Evolutionary conservation across 53 echinoderm and acorn worm genomes (phyloP), one percentile per base, ranked within the genome.

Genomic region (Zoroaster sp.): DNA sequence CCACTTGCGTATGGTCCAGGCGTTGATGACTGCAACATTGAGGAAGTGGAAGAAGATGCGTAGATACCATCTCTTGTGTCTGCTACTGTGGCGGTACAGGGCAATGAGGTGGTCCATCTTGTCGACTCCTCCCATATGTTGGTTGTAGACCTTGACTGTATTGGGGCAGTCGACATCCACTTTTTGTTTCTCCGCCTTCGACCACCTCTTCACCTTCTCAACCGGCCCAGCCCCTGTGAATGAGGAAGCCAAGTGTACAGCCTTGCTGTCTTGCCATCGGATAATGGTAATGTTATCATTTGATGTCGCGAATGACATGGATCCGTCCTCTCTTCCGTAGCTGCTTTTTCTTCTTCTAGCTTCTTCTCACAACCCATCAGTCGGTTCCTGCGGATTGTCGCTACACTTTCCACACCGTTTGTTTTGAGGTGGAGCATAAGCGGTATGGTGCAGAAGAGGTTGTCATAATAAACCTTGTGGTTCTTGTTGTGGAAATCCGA

Each of bases 381-480:
- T 5, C 88, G 41, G 44, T 75, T 88, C 38, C 38, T 55, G 8
- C 77, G 54, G 17, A 88, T 43, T 3, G 88, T 77, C 3, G 38
- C 73, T 5, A 59, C 39, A 40, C 77, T 76, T 25, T 38, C 51
- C 23, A 76, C 36, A 3, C 77, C 88, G 4, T 35, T 77, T 20
- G 21, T 40, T 38, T 76, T 36, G 18, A 77, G 77, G 5, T 88
- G 66, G 18, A 41, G 28, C 38, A 90, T 47, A 23, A 90, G 90
- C 20, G 82, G 36, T 21, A 81, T 51, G 9, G 82, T 70, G 35
- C 70, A 38, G 68, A 74, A 90, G 54, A 86, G 86, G 65, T 90
- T 90, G 30, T 90, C 85, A n/a, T n/a, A n/a, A n/a, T 52, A 85
- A n/a, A 87, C 77, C 41, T 74, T 88, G 35, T 89, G 73, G 28